Conservation (phyloP, 23 tunicate genomes). For the Ascidia mentula region DNA sequence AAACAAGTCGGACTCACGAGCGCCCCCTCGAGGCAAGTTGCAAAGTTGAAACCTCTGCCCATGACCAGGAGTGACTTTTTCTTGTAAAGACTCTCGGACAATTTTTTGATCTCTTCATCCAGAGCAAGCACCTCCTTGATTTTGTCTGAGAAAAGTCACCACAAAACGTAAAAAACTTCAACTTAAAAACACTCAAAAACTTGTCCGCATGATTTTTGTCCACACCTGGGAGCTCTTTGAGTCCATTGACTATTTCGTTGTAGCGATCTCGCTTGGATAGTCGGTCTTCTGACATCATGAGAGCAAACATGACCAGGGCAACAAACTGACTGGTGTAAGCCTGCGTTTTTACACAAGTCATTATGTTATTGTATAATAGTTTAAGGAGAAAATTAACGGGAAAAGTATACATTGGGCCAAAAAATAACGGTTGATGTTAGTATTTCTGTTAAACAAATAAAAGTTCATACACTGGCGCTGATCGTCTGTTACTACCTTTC, state of each 20-base stretch:
- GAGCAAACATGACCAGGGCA: slow-evolving; percentile 96
- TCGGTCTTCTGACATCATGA: slow-evolving; percentile 97
- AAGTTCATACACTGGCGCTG: too few species aligned
- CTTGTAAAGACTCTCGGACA: slow-evolving; percentile 61
- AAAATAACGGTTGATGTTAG: too few species aligned
- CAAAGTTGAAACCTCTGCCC: slow-evolving; percentile 98
- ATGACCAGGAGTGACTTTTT: slow-evolving; percentile 92
- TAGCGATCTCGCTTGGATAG: slow-evolving; percentile 77
- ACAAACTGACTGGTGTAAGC: slow-evolving; percentile 99
- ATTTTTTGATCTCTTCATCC: slow-evolving; percentile 72
- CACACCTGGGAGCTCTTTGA: slow-evolving; percentile 77
- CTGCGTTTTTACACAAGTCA: too few species aligned
- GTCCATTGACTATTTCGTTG: slow-evolving; percentile 74
- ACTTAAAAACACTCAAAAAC: background rate
- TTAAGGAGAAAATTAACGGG: too few species aligned
- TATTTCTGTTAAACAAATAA: too few species aligned
- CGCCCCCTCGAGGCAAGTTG: slow-evolving; percentile 99
- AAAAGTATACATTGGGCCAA: too few species aligned
- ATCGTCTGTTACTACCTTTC: too few species aligned
- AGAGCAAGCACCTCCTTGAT: slow-evolving; percentile 89
- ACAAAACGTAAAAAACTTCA: background rate
- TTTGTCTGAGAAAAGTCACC: slow-evolving; percentile 42
- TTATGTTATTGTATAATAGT: too few species aligned
- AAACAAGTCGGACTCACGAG: too few species aligned
- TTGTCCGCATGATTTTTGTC: background rate